These are phyloP conservation scores for Elanus axillaris DNA, from an alignment of 2,113 vertebrate species.

Conservation along the genomic window DNA sequence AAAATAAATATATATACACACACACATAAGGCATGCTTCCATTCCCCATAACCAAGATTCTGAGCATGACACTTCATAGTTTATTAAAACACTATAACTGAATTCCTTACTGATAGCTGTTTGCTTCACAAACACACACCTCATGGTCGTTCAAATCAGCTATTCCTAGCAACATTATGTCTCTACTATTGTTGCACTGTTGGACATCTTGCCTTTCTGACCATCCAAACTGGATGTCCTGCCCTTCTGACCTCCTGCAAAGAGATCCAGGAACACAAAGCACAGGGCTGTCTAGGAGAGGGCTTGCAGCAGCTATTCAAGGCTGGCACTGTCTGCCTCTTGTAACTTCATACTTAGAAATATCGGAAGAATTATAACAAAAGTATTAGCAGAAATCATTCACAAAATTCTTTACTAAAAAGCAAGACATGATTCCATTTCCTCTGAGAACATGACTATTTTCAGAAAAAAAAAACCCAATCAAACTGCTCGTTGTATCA, in stretches of 20 bases:
- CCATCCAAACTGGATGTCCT: neutral
- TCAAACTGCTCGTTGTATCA: neutral
- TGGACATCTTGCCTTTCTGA: neutral
- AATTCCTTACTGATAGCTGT: neutral
- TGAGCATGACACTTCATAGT: neutral
- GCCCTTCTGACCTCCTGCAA: neutral
- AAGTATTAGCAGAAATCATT: neutral
- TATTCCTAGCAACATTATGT: fast-evolving
- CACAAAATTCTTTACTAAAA: neutral
- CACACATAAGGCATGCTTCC: neutral
- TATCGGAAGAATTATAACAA: neutral
- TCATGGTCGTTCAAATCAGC: neutral
- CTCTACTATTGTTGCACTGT: neutral
- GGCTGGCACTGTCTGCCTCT: neutral
- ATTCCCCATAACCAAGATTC: neutral
- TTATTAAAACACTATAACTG: neutral
- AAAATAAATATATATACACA: too few species aligned
- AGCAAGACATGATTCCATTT: neutral
- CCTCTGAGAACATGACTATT: neutral
- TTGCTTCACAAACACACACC: neutral
- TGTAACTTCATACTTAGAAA: neutral
- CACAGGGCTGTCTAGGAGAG: neutral
- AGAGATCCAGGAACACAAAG: neutral
- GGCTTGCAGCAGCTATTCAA: neutral
- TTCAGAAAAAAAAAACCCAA: neutral